phyloP scores from a whole-genome alignment of 2,797 vertebrate genomes.

The Scleropages formosus region DNA sequence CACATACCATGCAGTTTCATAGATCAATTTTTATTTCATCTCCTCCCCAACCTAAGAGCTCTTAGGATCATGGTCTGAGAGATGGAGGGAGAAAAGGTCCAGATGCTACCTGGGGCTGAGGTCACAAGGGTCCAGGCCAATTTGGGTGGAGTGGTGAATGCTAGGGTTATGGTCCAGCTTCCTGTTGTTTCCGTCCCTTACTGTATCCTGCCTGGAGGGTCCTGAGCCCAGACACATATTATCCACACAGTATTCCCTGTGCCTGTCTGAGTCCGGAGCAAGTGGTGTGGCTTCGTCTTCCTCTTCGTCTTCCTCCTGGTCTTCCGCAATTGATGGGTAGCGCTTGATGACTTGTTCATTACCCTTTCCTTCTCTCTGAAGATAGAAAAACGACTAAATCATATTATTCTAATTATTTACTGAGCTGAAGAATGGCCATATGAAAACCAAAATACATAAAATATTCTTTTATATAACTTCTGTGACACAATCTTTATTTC shows the following conservation, averaged over 20 bases:
- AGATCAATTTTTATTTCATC: not conserved
- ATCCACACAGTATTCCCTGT: constrained; percentile 42
- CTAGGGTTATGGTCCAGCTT: constrained; percentile 57
- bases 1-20: not conserved
- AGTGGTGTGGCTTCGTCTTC: constrained; percentile 41
- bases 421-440: not conserved
- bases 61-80: not conserved
- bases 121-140: constrained; percentile 73
- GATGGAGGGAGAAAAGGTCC: not conserved
- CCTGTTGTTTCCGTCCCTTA: constrained; percentile 37
- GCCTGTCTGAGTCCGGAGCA: constrained; percentile 42
- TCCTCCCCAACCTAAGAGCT: not conserved
- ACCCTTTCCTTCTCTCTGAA: constrained; percentile 58
- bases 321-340: constrained; percentile 51
- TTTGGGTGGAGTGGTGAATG: constrained; percentile 70
- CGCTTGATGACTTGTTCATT: constrained; percentile 64
- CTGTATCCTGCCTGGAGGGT: constrained; percentile 40
- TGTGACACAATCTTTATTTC: not conserved
- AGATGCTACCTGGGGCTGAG: constrained; percentile 82
- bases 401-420: not conserved
- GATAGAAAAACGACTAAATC: constrained; percentile 6
- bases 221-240: constrained; percentile 40
- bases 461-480: not conserved
- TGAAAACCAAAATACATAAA: not conserved
- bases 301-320: constrained; percentile 45